Evolutionary conservation across 2,888 invertebrate species (phyloP).

Genomic region (Caenorhabditis panamensis): DNA sequence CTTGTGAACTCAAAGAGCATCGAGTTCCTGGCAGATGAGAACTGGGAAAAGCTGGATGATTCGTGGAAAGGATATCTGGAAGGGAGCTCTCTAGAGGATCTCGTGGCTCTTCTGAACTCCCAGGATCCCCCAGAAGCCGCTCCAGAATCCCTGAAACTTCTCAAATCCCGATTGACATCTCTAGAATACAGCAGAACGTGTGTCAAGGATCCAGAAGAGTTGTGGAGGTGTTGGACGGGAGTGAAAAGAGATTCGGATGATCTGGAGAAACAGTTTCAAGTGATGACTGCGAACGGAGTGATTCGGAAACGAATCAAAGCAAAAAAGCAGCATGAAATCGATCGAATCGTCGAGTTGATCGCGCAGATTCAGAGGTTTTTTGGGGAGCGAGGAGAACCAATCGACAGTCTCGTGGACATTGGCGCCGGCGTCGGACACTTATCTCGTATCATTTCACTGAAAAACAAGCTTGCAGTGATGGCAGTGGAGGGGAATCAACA

Average conservation of each 20-base stretch:
- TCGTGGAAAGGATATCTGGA: slow-evolving; percentile 18
- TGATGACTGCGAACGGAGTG: slow-evolving; percentile 29
- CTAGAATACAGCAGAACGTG: slow-evolving; percentile 26
- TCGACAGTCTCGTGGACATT: slow-evolving; percentile 71
- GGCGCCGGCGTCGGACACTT: slow-evolving; percentile 77
- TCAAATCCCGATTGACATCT: slow-evolving; percentile 7
- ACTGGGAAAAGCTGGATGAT: neutral
- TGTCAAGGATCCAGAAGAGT: slow-evolving; percentile 21
- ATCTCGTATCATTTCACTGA: slow-evolving; percentile 69
- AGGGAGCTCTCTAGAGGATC: slow-evolving; percentile 12
- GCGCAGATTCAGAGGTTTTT: slow-evolving; percentile 41
- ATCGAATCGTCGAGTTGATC: slow-evolving; percentile 65
- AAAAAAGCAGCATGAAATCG: slow-evolving; percentile 76
- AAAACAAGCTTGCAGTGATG: slow-evolving; percentile 54
- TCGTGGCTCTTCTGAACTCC: slow-evolving; percentile 12
- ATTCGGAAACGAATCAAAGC: slow-evolving; percentile 68
- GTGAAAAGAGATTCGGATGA: neutral
- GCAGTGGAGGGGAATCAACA: slow-evolving; percentile 73
- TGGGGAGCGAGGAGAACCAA: slow-evolving; percentile 12
- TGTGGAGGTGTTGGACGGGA: slow-evolving; percentile 33
- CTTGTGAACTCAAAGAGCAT: slow-evolving; percentile 20
- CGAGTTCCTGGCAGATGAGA: slow-evolving; percentile 13
- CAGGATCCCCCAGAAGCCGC: neutral
- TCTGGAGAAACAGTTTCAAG: slow-evolving; percentile 39
- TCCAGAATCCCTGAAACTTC: slow-evolving; percentile 26